phyloP scores from a whole-genome alignment of 2,113 vertebrate species.

The Microtus montanus region DNA sequence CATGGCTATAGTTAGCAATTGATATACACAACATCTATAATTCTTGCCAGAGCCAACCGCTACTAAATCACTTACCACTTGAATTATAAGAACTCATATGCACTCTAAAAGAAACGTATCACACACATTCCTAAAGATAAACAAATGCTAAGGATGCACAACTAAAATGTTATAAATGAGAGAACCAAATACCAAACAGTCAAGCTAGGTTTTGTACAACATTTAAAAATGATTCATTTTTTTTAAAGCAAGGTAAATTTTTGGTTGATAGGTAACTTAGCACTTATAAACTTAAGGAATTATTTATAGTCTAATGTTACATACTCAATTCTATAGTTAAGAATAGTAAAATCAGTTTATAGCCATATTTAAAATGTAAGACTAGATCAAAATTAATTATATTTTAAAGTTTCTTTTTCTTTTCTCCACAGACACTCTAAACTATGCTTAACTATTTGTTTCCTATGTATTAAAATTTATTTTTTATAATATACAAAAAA shows the following conservation, averaged over 20 bases:
- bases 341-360: constrained; percentile 37
- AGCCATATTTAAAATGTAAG: constrained; percentile 41
- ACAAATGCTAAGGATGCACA: constrained; percentile 29
- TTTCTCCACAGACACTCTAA: neutral
- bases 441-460: neutral
- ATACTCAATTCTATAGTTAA: constrained; percentile 23
- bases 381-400: constrained; percentile 9
- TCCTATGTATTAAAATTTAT: neutral
- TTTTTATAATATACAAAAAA: constrained; percentile 17
- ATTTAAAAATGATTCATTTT: constrained; percentile 26
- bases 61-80: neutral
- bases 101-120: neutral
- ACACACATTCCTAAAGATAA: constrained; percentile 32
- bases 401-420: constrained; percentile 14
- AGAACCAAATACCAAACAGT: constrained; percentile 44
- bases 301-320: constrained; percentile 17
- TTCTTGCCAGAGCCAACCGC: neutral
- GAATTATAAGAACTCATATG: neutral
- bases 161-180: constrained; percentile 42
- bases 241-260: constrained; percentile 30
- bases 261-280: constrained; percentile 48
- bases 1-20: neutral
- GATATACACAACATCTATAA: neutral
- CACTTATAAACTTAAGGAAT: constrained; percentile 4
- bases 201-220: constrained; percentile 13